Evolutionary conservation across 1,140 invertebrate species (phyloP), one percentile per base, ranked within the genome.

Genomic region (Meloidogyne exigua): DNA sequence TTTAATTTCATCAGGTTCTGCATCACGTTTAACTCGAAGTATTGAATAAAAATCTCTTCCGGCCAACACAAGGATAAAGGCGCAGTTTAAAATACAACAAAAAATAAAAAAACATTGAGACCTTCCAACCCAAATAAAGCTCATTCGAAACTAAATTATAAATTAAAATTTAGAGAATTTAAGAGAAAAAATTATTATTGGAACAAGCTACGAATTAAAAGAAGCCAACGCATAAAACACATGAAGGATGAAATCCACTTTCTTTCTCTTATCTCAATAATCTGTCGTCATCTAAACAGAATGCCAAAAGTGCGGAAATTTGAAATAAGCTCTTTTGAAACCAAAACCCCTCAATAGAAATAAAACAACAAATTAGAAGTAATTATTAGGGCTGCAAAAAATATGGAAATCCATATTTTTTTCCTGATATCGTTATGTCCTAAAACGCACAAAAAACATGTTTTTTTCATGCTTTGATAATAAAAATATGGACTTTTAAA

Each of bases 1-100:
- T 89, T 99, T 99, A 62, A 99, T 94, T 89, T 96, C 92, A 90
- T 98, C 95, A 67, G 92, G 91, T 83, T 90, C 93, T 23, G 96
- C 96, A 87, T 90, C 91, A 88, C 90, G 91, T 23, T 92, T 89
- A 78, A 98, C 91, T 82, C 93, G 92, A 44, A 99, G 90, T 87
- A 99, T 98, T 84, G 91, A 90, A 89, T 99, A 99, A 89, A 98
- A 99, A 89, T 99, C 95, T 87, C 95, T 76, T 13, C 65, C 80
- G 82, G 84, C 76, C 44, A 81, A 80, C 72, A 67, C 79, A 32
- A 83, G 44, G 63, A 44, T 28, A 36, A 65, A 76, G 21, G 36
- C 28, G 13, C 32, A 71, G 42, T 49, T 26, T n/a, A 74, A 39
- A 64, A 74, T 7, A 21, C 5, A 39, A 44, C 39, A 74, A 18